Conservation (phyloP, 2,888 invertebrate genomes). For the Drosophila anomalipes region DNA sequence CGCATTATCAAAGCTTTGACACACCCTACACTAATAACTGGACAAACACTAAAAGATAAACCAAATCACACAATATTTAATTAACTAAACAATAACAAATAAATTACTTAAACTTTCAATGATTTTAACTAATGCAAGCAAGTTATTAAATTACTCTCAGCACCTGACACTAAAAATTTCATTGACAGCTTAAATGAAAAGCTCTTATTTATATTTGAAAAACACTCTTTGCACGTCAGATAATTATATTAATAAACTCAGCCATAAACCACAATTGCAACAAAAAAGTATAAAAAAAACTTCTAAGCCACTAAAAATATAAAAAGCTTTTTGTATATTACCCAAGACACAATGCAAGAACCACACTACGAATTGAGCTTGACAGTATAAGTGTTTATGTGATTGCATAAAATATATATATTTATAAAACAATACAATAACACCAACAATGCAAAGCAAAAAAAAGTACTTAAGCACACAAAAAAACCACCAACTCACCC, state of each 20-base stretch:
- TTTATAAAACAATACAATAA: slow-evolving; percentile 33
- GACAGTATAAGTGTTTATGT: slow-evolving; percentile 50
- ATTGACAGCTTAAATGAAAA: slow-evolving; percentile 12
- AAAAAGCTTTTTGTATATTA: slow-evolving; percentile 52
- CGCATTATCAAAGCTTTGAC: slow-evolving; percentile 85
- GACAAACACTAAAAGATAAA: slow-evolving; percentile 78
- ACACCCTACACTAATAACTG: slow-evolving; percentile 83
- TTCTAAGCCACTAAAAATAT: slow-evolving; percentile 15
- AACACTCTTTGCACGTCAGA: slow-evolving; percentile 45
- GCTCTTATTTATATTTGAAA: slow-evolving; percentile 12
- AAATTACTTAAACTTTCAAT: slow-evolving; percentile 11
- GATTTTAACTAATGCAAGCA: slow-evolving; percentile 31
- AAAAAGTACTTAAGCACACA: slow-evolving; percentile 43
- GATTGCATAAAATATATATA: slow-evolving; percentile 31
- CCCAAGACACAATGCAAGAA: slow-evolving; percentile 49
- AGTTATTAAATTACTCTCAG: slow-evolving; percentile 27
- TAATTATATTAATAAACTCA: slow-evolving; percentile 23
- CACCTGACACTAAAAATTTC: slow-evolving; percentile 22
- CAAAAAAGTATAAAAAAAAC: slow-evolving; percentile 9
- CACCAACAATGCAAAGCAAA: slow-evolving; percentile 43
- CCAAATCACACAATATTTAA: slow-evolving; percentile 43
- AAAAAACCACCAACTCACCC: slow-evolving; percentile 51
- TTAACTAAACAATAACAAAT: slow-evolving; percentile 40
- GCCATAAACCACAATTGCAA: slow-evolving; percentile 28
- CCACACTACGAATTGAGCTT: slow-evolving; percentile 72